Percentiles rank a stretch among this genome's conserved stretches.
These are phyloP conservation scores for Fratercula arctica DNA, from an alignment of 2,797 vertebrate genomes.

Conservation along the genomic window DNA sequence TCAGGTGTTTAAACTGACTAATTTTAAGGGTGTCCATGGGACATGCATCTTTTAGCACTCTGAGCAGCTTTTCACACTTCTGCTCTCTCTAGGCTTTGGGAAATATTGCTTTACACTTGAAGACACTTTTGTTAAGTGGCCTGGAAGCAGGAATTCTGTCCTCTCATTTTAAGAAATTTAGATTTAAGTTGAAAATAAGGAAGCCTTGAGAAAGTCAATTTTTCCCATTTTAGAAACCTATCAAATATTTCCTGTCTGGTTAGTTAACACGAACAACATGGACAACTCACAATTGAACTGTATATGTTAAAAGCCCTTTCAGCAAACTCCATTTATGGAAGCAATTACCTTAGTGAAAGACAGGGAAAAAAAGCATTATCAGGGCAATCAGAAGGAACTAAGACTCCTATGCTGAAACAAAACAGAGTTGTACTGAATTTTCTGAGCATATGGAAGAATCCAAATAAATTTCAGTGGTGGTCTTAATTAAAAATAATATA, in stretches of 20 bases:
- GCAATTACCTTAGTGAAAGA: not conserved
- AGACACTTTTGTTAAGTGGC: conserved; percentile 65
- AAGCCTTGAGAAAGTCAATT: not conserved
- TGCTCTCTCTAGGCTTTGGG: not conserved
- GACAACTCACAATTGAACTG: not conserved
- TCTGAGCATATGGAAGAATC: not conserved
- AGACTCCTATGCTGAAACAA: not conserved
- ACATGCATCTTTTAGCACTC: conserved; percentile 62
- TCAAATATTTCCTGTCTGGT: not conserved
- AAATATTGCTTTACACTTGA: conserved; percentile 64
- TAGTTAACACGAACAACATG: not conserved
- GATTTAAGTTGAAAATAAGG: not conserved
- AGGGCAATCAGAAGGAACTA: not conserved
- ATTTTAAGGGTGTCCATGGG: conserved; percentile 35
- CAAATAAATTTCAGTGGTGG: not conserved
- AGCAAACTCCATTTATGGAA: not conserved
- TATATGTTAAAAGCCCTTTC: not conserved
- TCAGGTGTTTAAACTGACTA: conserved; percentile 33
- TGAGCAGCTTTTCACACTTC: conserved; percentile 56
- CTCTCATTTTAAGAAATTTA: conserved; percentile 35
- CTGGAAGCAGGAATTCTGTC: conserved; percentile 48
- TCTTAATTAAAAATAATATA: not conserved
- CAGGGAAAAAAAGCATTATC: not conserved
- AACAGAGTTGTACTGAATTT: not conserved
- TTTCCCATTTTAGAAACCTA: not conserved